Conservation (phyloP, 2,797 vertebrate genomes). For the Loriculus beryllinus region DNA sequence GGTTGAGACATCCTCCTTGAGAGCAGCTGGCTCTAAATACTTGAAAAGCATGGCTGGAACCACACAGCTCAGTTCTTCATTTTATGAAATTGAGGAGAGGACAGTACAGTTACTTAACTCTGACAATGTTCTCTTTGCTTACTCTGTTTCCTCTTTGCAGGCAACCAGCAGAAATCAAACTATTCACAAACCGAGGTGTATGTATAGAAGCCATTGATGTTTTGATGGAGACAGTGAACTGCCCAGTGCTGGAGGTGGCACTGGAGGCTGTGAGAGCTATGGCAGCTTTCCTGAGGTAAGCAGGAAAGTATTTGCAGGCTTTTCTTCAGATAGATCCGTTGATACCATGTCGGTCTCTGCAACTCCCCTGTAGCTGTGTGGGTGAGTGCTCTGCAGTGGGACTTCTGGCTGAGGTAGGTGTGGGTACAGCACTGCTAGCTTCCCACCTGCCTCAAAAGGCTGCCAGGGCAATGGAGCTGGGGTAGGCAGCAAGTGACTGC, state of each 20-base stretch:
- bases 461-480: not conserved
- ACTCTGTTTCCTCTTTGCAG: constrained; percentile 63
- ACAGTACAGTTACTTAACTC: not conserved
- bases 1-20: not conserved
- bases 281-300: constrained; percentile 87
- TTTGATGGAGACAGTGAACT: constrained; percentile 79
- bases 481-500: not conserved
- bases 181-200: constrained; percentile 82
- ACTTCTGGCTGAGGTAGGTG: not conserved
- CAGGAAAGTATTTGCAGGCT: not conserved
- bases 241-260: constrained; percentile 82
- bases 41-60: not conserved
- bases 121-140: not conserved
- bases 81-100: not conserved
- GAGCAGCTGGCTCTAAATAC: not conserved
- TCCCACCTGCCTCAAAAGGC: not conserved
- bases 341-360: not conserved
- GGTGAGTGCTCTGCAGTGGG: constrained; percentile 12
- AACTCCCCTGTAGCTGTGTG: constrained; percentile 26
- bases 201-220: constrained; percentile 80
- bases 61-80: not conserved
- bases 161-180: constrained; percentile 83
- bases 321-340: not conserved
- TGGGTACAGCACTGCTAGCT: not conserved
- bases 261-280: constrained; percentile 80